Conservation (phyloP, 2,888 invertebrate species). For the Catocala nupta region DNA sequence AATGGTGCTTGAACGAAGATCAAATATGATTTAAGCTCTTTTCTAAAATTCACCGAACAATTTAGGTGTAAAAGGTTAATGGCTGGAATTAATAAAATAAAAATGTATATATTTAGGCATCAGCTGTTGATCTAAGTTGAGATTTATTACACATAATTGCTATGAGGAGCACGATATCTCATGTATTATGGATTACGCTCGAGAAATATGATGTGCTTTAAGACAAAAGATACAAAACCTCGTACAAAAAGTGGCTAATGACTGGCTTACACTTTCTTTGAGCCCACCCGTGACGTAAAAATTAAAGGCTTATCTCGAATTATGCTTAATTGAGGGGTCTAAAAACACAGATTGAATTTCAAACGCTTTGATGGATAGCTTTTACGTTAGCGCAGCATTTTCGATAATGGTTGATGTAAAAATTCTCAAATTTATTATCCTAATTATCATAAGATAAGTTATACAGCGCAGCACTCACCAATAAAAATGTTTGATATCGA, state of each 20-base stretch:
- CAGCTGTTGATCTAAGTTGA: constrained; percentile 79
- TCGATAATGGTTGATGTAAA: constrained; percentile 64
- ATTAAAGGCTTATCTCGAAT: constrained; percentile 86
- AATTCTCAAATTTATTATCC: constrained; percentile 65
- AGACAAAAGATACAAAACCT: constrained; percentile 79
- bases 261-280: constrained; percentile 78
- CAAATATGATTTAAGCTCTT: constrained; percentile 60
- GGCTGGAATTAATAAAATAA: constrained; percentile 27
- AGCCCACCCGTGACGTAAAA: constrained; percentile 84
- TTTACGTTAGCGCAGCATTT: constrained; percentile 64
- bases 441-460: constrained; percentile 62
- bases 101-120: constrained; percentile 65
- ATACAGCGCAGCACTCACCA: constrained; percentile 30
- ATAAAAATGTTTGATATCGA: constrained; percentile 50
- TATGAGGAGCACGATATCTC: constrained; percentile 75
- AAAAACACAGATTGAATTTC: constrained; percentile 83
- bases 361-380: constrained; percentile 81
- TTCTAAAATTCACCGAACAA: constrained; percentile 41
- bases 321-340: constrained; percentile 85
- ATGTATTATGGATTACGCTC: constrained; percentile 83
- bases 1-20: constrained; percentile 67
- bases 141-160: constrained; percentile 86
- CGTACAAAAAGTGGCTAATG: constrained; percentile 79
- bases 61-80: constrained; percentile 24
- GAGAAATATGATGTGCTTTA: constrained; percentile 78